These are phyloP conservation scores for Cercocebus atys DNA, from an alignment of 2,113 vertebrate genomes.

Conservation along the genomic window DNA sequence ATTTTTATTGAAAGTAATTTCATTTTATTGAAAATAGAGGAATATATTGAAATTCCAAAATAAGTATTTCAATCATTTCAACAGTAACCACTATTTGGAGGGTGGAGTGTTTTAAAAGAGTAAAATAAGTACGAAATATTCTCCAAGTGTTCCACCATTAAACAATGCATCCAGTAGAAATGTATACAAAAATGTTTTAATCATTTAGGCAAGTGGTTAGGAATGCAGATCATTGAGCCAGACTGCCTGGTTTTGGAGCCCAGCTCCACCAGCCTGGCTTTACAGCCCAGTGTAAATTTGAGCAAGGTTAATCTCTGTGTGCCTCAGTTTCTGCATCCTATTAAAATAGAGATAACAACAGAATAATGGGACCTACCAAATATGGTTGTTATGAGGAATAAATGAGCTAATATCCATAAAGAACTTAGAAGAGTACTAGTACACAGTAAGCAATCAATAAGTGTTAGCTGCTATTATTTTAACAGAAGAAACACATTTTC, in stretches of 20 bases:
- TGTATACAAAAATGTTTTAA: constrained; percentile 28
- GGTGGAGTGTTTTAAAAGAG: neutral
- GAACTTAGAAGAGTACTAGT: neutral
- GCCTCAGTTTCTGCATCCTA: neutral
- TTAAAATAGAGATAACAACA: neutral
- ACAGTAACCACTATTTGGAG: constrained; percentile 24
- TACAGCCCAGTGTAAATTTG: neutral
- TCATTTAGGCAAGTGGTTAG: constrained; percentile 16
- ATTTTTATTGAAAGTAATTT: constrained; percentile 45
- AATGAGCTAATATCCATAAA: constrained; percentile 14
- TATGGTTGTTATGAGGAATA: neutral
- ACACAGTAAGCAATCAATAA: constrained; percentile 13
- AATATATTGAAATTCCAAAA: constrained; percentile 47
- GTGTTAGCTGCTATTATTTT: constrained; percentile 17
- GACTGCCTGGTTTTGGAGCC: neutral
- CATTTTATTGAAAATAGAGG: constrained; percentile 46
- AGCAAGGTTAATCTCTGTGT: neutral
- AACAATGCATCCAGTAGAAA: constrained; percentile 13
- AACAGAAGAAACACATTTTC: constrained; percentile 38
- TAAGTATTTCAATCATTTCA: constrained; percentile 48
- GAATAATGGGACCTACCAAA: neutral
- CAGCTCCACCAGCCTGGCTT: neutral
- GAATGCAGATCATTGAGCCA: neutral
- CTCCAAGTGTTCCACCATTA: constrained; percentile 29
- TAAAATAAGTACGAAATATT: constrained; percentile 32